Evolutionary conservation across 1,140 invertebrate genomes (phyloP).

Genomic region (Callitettix versicolor): DNA sequence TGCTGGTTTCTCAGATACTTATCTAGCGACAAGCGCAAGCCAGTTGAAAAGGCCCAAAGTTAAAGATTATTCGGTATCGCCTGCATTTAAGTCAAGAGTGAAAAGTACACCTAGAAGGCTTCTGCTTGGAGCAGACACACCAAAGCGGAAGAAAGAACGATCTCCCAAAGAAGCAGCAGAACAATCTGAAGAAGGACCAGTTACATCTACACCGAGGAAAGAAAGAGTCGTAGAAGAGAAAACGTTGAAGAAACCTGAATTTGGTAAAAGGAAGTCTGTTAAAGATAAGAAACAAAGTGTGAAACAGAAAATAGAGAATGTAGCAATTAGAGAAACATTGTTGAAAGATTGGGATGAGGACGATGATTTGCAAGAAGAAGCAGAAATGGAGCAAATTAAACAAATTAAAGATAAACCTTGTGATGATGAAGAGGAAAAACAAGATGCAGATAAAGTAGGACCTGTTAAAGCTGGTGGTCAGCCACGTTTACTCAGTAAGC

Average conservation of each 20-base stretch:
- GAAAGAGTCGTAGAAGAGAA: slow-evolving; percentile 2
- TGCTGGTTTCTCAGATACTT: slow-evolving; percentile 30
- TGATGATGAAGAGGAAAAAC: slow-evolving; percentile 16
- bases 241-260: slow-evolving; percentile 13
- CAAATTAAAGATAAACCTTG: slow-evolving; percentile 4
- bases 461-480: slow-evolving; percentile 21
- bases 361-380: slow-evolving; percentile 14
- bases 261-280: slow-evolving; percentile 10
- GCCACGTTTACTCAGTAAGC: too few species aligned
- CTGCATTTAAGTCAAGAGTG: too few species aligned
- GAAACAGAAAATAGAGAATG: slow-evolving; percentile 16
- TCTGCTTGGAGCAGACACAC: too few species aligned
- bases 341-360: slow-evolving; percentile 21
- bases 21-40: too few species aligned
- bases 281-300: slow-evolving; percentile 14
- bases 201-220: slow-evolving; percentile 4
- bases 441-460: not conserved
- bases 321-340: slow-evolving; percentile 14
- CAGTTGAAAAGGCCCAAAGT: too few species aligned
- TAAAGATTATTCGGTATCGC: too few species aligned
- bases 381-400: slow-evolving; percentile 7
- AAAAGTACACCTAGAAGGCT: too few species aligned
- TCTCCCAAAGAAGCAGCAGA: slow-evolving; percentile 1
- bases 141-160: too few species aligned
- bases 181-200: not conserved